Evolutionary conservation across 2,113 vertebrate genomes (phyloP).

Genomic region (Propithecus coquereli): DNA sequence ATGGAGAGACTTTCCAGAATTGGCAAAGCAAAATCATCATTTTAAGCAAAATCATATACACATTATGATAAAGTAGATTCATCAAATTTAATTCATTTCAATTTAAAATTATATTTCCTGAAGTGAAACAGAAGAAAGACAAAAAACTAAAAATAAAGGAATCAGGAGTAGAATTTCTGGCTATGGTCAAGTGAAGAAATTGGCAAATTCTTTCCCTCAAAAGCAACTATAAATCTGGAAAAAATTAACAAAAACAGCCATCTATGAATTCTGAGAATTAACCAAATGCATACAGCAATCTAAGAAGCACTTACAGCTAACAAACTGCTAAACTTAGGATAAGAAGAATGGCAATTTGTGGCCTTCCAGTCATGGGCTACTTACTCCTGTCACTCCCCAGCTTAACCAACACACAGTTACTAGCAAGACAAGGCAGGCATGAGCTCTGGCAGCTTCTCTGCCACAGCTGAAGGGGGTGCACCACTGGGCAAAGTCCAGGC

Average conservation of each 20-base stretch:
- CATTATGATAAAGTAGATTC: background rate
- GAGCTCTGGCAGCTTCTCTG: background rate
- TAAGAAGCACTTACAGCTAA: background rate
- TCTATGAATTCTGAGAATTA: background rate
- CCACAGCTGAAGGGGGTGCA: accelerated
- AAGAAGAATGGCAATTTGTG: accelerated
- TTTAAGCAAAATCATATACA: background rate
- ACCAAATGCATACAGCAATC: accelerated
- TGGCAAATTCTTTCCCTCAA: background rate
- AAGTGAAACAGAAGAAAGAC: background rate
- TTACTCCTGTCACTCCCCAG: background rate
- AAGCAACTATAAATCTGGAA: background rate
- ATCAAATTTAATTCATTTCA: background rate
- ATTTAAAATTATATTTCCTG: background rate
- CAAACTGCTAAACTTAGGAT: background rate
- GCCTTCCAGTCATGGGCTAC: too few species aligned
- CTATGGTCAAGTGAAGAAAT: background rate
- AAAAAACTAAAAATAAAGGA: background rate
- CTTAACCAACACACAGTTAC: accelerated
- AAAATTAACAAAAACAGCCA: background rate
- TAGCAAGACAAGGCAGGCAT: accelerated
- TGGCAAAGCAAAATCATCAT: background rate
- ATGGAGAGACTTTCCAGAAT: background rate
- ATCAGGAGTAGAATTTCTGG: background rate
- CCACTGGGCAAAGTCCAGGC: accelerated